phyloP scores from a whole-genome alignment of 2,113 vertebrate genomes.

The Tetrao urogallus region DNA sequence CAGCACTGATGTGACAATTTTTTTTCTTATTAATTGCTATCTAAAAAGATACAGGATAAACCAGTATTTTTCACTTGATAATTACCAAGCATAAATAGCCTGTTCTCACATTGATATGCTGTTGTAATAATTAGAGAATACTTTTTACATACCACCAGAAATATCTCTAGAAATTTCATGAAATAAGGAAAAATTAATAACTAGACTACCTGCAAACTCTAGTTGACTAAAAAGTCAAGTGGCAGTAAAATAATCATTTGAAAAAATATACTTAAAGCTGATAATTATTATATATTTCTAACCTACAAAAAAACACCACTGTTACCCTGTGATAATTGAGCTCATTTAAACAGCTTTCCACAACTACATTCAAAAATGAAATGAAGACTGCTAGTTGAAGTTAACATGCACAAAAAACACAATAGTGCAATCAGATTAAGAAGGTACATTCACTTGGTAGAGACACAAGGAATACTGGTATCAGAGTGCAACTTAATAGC shows the following conservation, averaged over 20 bases:
- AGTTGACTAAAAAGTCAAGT: neutral
- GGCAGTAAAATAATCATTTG: neutral
- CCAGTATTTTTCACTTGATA: neutral
- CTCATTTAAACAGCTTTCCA: constrained; percentile 11
- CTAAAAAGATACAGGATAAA: neutral
- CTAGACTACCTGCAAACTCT: neutral
- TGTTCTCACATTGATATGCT: neutral
- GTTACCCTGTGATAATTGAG: neutral
- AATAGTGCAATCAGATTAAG: neutral
- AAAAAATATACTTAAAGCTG: neutral
- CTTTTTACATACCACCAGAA: neutral
- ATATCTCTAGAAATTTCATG: neutral
- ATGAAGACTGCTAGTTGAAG: no score
- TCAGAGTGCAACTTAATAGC: neutral
- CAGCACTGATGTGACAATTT: neutral
- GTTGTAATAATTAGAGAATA: neutral
- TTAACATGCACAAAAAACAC: neutral
- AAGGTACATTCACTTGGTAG: neutral
- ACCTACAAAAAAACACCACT: constrained; percentile 22
- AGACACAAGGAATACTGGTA: neutral
- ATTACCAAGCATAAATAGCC: neutral
- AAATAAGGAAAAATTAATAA: constrained; percentile 23
- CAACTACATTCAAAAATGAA: constrained; percentile 3
- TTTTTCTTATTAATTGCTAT: neutral
- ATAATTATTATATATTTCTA: neutral